Base-by-base conservation (phyloP, 2,888 invertebrate genomes). In the Stenotaenia linearis region DNA sequence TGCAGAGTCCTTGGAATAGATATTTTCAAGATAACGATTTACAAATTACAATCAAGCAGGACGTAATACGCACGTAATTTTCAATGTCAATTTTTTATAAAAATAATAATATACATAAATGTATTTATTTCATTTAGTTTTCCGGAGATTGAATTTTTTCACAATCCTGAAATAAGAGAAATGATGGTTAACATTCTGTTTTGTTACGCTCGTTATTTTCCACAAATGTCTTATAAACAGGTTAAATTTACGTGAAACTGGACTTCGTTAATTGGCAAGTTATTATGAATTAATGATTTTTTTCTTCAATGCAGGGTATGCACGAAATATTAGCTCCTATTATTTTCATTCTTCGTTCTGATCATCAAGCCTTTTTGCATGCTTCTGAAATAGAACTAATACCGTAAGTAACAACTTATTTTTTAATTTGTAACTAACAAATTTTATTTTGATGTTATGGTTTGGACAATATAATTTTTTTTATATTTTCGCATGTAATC, bases 291-390 rank as follows among this genome's bases (percentile, higher is more conserved):
- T n/a, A n/a, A n/a, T n/a, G n/a, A n/a, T 76, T 80, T 25, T 74
- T 56, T 81, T 78, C 23, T 77, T 79, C 50, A 79, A 83, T 83
- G 23, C 85, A 90, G 88, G 94, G 95, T 25, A 95, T 95, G 94
- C 95, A 95, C 86, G 95, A 95, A 86, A 90, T 95, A 77, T 86
- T 95, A 78, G 95, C 94, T 0, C 94, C 94, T 0, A 86, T 94
- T 77, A 87, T 95, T 32, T 92, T 92, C 84, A 92, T 94, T 12
- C 87, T 94, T 25, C 91, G 92, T 84, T 89, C 90, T 81, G 95
- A 95, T 85, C 91, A 93, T 82, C 90, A 91, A 84, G 89, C 91
- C 4, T 88, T 90, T 83, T 86, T 90, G 77, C 91, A 91, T 84
- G 89, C 90, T 77, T 87, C 86, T 79, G 91, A 91, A 84, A 87